A percentile compares a stretch with the other conserved stretches of the same genome.
These are phyloP conservation scores for Choreutis nemorana DNA, from an alignment of 2,888 invertebrate species.

Conservation along the genomic window DNA sequence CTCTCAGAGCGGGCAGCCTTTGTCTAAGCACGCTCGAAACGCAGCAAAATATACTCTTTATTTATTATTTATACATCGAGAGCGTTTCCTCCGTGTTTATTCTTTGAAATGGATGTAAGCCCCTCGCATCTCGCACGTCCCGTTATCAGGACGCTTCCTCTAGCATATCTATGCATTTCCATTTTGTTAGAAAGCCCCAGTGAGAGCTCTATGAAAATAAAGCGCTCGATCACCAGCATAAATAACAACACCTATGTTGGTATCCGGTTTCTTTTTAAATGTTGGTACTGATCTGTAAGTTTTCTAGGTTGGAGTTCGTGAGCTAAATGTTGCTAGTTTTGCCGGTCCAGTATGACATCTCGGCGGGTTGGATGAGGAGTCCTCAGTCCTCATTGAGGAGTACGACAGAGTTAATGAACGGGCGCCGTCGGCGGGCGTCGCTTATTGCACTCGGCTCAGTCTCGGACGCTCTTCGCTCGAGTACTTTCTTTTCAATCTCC, in stretches of 20 bases:
- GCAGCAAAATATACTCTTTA: constrained; percentile 53
- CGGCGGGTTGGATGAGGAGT: too few relatives aligned
- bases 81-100: constrained; percentile 52
- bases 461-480: constrained; percentile 56
- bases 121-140: constrained; percentile 30
- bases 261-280: too few relatives aligned
- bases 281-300: too few relatives aligned
- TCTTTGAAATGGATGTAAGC: constrained; percentile 57
- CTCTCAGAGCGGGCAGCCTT: constrained; percentile 35
- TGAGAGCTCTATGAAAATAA: constrained; percentile 41
- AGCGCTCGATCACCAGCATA: too few relatives aligned
- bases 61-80: constrained; percentile 62
- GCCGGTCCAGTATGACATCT: too few relatives aligned
- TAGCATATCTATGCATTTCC: constrained; percentile 31
- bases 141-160: constrained; percentile 29
- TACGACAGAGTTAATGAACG: constrained; percentile 55
- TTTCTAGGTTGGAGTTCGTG: too few relatives aligned
- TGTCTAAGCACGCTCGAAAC: constrained; percentile 50
- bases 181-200: constrained; percentile 25
- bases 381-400: too few relatives aligned
- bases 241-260: too few relatives aligned
- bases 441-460: constrained; percentile 52
- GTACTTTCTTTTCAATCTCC: constrained; percentile 59
- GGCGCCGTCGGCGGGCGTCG: constrained; percentile 46
- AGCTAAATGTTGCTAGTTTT: too few relatives aligned